phyloP scores from a whole-genome alignment of 2,797 vertebrate genomes.

The Cossypha dichroa region DNA sequence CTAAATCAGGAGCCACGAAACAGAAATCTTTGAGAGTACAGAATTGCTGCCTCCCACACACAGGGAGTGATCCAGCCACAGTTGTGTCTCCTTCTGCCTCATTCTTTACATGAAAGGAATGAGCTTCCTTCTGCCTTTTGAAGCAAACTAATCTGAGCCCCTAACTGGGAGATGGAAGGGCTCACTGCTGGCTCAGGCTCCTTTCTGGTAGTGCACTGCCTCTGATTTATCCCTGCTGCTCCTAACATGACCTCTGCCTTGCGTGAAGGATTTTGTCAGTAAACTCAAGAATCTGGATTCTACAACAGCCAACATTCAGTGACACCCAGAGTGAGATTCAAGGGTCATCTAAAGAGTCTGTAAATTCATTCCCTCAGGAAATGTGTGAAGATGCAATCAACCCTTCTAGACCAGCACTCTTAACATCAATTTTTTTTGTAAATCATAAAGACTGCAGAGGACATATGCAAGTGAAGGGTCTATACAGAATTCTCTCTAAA shows the following conservation, averaged over 20 bases:
- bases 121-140: background rate
- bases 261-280: background rate
- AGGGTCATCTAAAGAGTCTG: background rate
- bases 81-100: background rate
- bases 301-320: background rate
- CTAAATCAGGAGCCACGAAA: background rate
- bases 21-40: background rate
- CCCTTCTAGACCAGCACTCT: background rate
- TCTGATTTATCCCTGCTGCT: background rate
- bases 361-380: background rate
- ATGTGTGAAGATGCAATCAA: background rate
- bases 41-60: background rate
- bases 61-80: background rate
- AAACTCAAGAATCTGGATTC: background rate
- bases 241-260: background rate
- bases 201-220: background rate
- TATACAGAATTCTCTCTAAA: background rate
- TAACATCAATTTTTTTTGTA: background rate
- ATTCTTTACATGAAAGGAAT: background rate
- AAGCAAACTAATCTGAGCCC: background rate
- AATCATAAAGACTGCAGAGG: background rate
- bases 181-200: background rate
- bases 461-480: background rate
- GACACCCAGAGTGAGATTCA: background rate
- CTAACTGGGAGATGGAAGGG: background rate